Base-by-base conservation (phyloP, 2,888 invertebrate species). In the Omphaloscelis lunosa region DNA sequence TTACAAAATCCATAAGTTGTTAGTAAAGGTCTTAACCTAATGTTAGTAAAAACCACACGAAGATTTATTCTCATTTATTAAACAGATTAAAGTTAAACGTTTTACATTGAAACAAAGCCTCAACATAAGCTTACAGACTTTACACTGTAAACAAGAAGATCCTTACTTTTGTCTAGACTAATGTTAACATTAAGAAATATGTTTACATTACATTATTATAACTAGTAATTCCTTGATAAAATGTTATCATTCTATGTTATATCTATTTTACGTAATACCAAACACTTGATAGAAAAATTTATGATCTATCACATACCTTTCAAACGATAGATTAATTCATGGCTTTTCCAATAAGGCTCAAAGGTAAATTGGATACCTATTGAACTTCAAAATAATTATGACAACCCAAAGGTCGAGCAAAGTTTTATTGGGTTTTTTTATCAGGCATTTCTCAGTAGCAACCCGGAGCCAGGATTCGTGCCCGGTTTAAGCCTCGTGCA, bases 181-280 rank as follows among this genome's bases (percentile, higher is more conserved):
- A 20, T 39, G 48, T 77, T 69, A 77, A 61, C 48, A 77, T 56
- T 29, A 58, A 27, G 17, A 34, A 70, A 58, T 51, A 66, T 78
- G 51, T 82, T 82, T 72, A 62, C 72, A 53, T 63, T 45, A 56
- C 3, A 29, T 56, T 27, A 15, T 82, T 82, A 61, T 58, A 34
- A 51, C 23, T 34, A 51, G 23, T 8, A 15, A 66, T 8, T 63
- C 15, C 20, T n/a, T 29, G 11, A 15, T 70, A 20, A 48, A 77
- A 48, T 17, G n/a, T 34, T 53, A 5, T 34, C 15, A 39, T 12
- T 23, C 8, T 27, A 27, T 4, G 5, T 39, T 39, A 62, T 75
- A 41, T 39, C 0, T 51, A 0, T 72, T 70, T 41, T 15, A 41
- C 34, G 12, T 3, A 20, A 51, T 15, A 23, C 23, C 12, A 29